Evolutionary conservation across 1,140 invertebrate species (phyloP), one percentile per base, ranked within the genome.

Genomic region (Papilio helenus): DNA sequence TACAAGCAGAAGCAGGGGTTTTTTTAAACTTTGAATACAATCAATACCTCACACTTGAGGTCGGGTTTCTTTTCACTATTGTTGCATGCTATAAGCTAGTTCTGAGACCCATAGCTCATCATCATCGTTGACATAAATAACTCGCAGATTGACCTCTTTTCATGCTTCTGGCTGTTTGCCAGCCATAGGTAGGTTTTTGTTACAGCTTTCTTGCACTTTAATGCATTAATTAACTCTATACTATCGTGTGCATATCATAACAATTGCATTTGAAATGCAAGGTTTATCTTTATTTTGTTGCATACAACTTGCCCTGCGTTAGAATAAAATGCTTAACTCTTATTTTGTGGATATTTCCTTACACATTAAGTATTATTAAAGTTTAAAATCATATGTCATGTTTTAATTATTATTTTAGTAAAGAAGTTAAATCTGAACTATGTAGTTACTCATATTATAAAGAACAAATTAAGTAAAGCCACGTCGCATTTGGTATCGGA

Each of bases 111-210:
- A 26, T 44, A 73, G 39, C 72, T 46, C 72, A 73, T 73, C 72
- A 73, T 73, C 72, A 73, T 73, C 72, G 72, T 73, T 73, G 72
- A 73, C 72, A 73, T 73, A 49, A 73, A 73, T 73, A 73, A 49
- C 72, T 46, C n/a, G 42, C 23, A 73, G 44, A 49, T 49, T 73
- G 72, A 73, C 72, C 72, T 73, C 44, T 73, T 73, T 73, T 26
- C 12, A 16, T 49, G 72, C 44, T 73, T 49, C 72, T 73, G 72
- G 72, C 72, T 49, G 20, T 23, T 46, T 74, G 72, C 72, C 72
- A 74, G 42, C n/a, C n/a, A n/a, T 74, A 74, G 72, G 44, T 49
- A 74, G 72, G 20, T 44, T 72, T 72, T 72, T 72, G 34, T 23
- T 74, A 49, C 26, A 34, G 72, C 12, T 51, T 49, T 74, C 44